Percentiles rank a stretch among this genome's conserved stretches.
These are phyloP conservation scores for Crocidura indochinensis DNA, from an alignment of 2,797 vertebrate species.

Conservation along the genomic window DNA sequence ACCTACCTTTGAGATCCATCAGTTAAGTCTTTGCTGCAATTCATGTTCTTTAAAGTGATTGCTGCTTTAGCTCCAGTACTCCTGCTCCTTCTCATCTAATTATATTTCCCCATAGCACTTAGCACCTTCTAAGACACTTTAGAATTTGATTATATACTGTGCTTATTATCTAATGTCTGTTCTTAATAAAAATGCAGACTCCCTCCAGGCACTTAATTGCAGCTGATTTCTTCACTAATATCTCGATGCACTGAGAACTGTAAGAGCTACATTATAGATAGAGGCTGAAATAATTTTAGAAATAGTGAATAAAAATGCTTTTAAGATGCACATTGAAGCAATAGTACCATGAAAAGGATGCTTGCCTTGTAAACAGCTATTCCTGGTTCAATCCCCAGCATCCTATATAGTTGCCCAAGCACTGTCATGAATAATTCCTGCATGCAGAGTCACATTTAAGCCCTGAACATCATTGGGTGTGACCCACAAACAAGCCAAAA, in stretches of 20 bases:
- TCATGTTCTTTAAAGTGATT: not conserved
- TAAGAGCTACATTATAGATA: not conserved
- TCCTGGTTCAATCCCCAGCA: no score
- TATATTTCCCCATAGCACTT: not conserved
- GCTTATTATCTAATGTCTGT: not conserved
- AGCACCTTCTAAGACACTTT: not conserved
- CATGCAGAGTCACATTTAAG: no score
- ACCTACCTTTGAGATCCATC: not conserved
- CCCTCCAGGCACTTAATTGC: not conserved
- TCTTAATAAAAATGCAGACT: not conserved
- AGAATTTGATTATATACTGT: not conserved
- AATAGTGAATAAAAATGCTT: constrained; percentile 18
- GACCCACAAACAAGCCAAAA: constrained; percentile 5
- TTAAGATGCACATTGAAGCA: not conserved
- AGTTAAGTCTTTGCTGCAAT: not conserved
- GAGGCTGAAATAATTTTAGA: not conserved
- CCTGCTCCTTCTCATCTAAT: not conserved
- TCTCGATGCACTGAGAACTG: not conserved
- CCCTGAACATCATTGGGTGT: no score
- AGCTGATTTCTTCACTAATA: not conserved
- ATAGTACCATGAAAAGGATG: no score
- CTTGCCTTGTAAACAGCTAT: no score
- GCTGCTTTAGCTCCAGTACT: not conserved
- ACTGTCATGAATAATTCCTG: no score
- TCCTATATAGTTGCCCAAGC: no score